Percentiles rank a stretch among this genome's conserved stretches.
Conservation (phyloP, 2,113 vertebrate genomes). For the Sylvilagus bachmani region DNA sequence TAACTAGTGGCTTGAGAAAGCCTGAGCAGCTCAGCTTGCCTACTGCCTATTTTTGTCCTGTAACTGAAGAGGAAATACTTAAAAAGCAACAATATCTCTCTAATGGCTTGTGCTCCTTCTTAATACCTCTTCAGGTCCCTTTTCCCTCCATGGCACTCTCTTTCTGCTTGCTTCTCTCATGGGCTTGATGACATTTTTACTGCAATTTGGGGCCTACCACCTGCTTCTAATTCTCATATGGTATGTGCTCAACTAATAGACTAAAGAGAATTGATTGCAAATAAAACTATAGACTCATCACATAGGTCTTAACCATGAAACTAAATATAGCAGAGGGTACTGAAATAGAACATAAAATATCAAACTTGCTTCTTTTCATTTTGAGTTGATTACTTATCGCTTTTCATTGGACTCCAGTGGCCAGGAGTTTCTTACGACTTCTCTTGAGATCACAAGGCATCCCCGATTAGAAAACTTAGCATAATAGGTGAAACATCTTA, state of each 20-base stretch:
- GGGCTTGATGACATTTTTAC: constrained; percentile 40
- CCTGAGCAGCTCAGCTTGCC: background rate
- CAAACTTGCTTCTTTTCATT: background rate
- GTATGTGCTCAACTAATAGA: constrained; percentile 4
- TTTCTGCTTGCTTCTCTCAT: constrained; percentile 38
- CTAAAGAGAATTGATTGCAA: background rate
- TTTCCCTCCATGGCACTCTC: background rate
- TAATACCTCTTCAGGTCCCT: background rate
- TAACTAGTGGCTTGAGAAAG: background rate
- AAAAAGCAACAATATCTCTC: constrained; percentile 40
- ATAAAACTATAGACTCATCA: background rate
- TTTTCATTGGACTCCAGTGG: background rate
- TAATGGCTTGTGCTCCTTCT: constrained; percentile 42
- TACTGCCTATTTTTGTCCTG: constrained; percentile 52
- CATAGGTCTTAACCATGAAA: background rate
- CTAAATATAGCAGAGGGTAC: background rate
- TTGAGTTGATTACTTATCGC: background rate
- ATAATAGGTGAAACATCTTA: background rate
- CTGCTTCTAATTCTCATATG: constrained; percentile 4
- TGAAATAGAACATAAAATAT: background rate
- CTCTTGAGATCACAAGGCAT: background rate
- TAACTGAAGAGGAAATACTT: constrained; percentile 49
- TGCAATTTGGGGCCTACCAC: background rate
- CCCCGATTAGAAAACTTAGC: background rate
- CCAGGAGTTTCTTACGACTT: background rate